Base-by-base conservation (phyloP, 2,113 vertebrate species). In the Syrmaticus mikado region DNA sequence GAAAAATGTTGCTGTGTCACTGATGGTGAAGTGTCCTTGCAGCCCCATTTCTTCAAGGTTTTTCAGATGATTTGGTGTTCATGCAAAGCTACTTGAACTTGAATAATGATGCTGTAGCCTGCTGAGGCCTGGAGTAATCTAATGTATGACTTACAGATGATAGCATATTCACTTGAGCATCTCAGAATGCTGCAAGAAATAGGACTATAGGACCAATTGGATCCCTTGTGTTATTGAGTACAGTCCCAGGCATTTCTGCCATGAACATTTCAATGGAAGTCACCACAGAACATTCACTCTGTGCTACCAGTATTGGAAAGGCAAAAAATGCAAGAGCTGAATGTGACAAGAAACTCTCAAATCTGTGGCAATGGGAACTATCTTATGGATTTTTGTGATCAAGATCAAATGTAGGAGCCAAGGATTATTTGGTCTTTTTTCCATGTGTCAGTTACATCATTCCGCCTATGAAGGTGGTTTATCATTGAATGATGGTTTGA, bases 11-110 rank as follows among this genome's bases (percentile, higher is more conserved):
- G 14, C n/a, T n/a, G n/a, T 57, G 28, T 71, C 87, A 60, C 22
- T 64, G 80, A 32, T 40, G 46, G 18, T 72, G 43, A 83, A 89
- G 46, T 20, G 57, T 5, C 38, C 21, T 52, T 53, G 43, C 55
- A 73, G 34, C 36, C 30, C 43, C 12, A 17, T 45, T 92, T 53
- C 64, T 62, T 70, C 30, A 10, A 36, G 60, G n/a, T 16, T 70
- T 58, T 92, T 30, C 72, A 57, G 30, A 32, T 55, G 21, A 7
- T 43, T 77, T 84, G 50, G 30, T 70, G 65, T 13, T 81, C 36
- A 25, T 0, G 0, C 16, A 28, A 81, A 41, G 10, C 60, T 90
- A 3, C 18, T 16, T 12, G 45, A 46, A 32, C 13, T 74, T 64
- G 28, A 1, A 19, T 18, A 34, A 60, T 17, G 11, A 17, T 48